These are phyloP conservation scores for Calyptommatus sinebrachiatus DNA, from an alignment of 2,113 vertebrate species.

Conservation along the genomic window DNA sequence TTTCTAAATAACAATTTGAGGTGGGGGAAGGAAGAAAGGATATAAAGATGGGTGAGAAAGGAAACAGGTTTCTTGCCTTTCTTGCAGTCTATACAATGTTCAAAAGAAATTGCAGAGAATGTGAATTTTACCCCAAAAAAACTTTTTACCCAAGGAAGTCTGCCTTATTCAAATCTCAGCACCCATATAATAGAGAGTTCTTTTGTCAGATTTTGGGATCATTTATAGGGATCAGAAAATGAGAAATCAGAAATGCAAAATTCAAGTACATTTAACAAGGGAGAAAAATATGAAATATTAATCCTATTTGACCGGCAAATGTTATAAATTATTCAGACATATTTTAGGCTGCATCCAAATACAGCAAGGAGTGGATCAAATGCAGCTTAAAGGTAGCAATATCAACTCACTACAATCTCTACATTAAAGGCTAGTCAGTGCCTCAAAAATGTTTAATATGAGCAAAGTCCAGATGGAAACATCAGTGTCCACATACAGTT, in stretches of 20 bases:
- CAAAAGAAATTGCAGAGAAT: neutral
- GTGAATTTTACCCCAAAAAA: neutral
- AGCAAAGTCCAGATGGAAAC: no score
- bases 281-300: neutral
- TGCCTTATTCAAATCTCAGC: neutral
- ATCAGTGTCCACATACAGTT: no score
- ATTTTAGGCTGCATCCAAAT: no score
- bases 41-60: neutral
- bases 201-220: neutral
- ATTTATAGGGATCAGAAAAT: neutral
- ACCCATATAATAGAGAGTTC: neutral
- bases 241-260: neutral
- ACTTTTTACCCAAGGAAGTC: neutral
- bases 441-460: no score
- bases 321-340: neutral
- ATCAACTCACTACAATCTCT: no score
- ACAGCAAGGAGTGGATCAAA: no score
- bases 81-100: no score
- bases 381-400: no score
- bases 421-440: no score
- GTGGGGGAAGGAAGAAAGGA: neutral
- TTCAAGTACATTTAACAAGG: neutral
- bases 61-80: neutral
- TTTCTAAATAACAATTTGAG: neutral
- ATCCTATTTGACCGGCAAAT: neutral